Conservation (phyloP, 2,888 invertebrate genomes). For the Augiades crinisus region DNA sequence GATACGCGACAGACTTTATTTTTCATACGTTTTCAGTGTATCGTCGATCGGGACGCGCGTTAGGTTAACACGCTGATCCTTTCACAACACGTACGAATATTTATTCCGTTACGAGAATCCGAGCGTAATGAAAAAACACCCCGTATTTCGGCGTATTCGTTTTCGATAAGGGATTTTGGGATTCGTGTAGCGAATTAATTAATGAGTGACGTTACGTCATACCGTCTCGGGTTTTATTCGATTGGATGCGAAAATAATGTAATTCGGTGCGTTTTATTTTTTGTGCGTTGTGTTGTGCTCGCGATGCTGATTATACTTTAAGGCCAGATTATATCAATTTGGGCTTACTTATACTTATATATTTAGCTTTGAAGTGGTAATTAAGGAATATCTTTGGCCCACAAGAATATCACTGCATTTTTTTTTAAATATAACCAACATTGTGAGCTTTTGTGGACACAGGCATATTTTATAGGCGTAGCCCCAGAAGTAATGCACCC, state of each 20-base stretch:
- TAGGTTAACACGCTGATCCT: neutral
- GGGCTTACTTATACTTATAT: too few relatives aligned
- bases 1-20: neutral
- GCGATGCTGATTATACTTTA: too few relatives aligned
- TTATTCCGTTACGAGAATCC: slow-evolving; percentile 2
- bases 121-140: slow-evolving; percentile 5
- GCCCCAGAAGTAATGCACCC: too few relatives aligned
- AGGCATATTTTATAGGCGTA: too few relatives aligned
- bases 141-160: slow-evolving; percentile 1
- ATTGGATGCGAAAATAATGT: neutral
- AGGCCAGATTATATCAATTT: too few relatives aligned
- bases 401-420: too few relatives aligned
- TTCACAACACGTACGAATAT: neutral
- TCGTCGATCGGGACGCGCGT: neutral
- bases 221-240: neutral
- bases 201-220: neutral
- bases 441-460: too few relatives aligned
- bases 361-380: too few relatives aligned
- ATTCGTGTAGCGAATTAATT: neutral
- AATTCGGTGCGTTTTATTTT: neutral
- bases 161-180: slow-evolving; percentile 8
- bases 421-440: too few relatives aligned
- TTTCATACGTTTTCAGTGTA: neutral
- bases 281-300: neutral
- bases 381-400: too few relatives aligned